These are phyloP conservation scores for Drosophila neonasuta DNA, from an alignment of 2,888 invertebrate species.

Conservation along the genomic window DNA sequence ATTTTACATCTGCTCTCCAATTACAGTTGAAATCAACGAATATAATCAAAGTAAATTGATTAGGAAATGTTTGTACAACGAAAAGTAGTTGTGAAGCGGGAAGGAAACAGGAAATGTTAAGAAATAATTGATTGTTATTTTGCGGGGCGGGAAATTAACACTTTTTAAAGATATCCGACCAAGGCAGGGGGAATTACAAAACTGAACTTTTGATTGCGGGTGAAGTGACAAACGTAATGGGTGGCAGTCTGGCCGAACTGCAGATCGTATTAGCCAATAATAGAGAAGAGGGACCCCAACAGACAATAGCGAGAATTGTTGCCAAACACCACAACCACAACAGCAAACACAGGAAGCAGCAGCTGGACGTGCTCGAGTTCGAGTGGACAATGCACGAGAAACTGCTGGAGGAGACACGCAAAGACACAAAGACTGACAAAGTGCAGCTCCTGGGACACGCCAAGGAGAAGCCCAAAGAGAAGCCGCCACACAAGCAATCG, in stretches of 20 bases:
- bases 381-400: slow-evolving; percentile 76
- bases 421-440: slow-evolving; percentile 67
- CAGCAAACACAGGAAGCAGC: background rate
- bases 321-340: slow-evolving; percentile 8
- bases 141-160: background rate
- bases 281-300: slow-evolving; percentile 31
- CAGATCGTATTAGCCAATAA: slow-evolving; percentile 63
- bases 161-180: background rate
- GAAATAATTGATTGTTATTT: background rate
- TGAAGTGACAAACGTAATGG: slow-evolving; percentile 77
- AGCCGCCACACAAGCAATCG: slow-evolving; percentile 66
- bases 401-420: slow-evolving; percentile 69
- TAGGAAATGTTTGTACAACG: slow-evolving; percentile 33
- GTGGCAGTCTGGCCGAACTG: slow-evolving; percentile 80
- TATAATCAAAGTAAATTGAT: slow-evolving; percentile 16
- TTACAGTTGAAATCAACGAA: slow-evolving; percentile 50
- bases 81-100: slow-evolving; percentile 23
- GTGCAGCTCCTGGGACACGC: slow-evolving; percentile 61
- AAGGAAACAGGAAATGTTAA: slow-evolving; percentile 26
- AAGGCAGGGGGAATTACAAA: background rate
- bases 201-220: background rate
- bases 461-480: slow-evolving; percentile 65
- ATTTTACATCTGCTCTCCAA: slow-evolving; percentile 19
- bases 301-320: slow-evolving; percentile 18
- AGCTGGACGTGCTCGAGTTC: slow-evolving; percentile 24